Base-by-base conservation (phyloP, 1,140 invertebrate genomes). In the Tetragnatha versicolor region DNA sequence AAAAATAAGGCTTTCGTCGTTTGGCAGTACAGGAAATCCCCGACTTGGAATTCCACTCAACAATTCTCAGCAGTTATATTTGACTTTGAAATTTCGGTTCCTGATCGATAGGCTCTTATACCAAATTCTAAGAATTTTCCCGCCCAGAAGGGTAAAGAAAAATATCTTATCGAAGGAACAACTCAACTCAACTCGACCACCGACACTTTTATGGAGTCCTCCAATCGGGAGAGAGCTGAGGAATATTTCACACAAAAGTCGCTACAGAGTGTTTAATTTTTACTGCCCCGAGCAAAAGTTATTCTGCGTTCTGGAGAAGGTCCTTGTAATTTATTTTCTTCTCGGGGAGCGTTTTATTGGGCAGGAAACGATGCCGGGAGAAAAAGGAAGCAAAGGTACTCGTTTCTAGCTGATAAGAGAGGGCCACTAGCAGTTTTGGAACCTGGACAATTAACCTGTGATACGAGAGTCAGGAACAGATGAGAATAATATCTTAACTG, bases 31-130 rank as follows among this genome's bases (percentile, higher is more conserved):
- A 17, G 6, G 33, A 20, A 61, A 61, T 61, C 37, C 42, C 42
- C 14, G 49, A 7, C 25, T 1, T 3, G 3, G 12, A 27, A 63
- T 0, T 6, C 25, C 33, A 45, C n/a, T 27, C 9, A 45, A 45
- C n/a, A 10, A 9, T 31, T 33, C 63, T 29, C 39, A n/a, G 17
- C 12, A 55, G 29, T 14, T 5, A 14, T 66, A 66, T 49, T 66
- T 66, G 63, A 66, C 39, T 49, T 66, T 66, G 63, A 47, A 66
- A 66, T 66, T 66, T 25, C 63, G n/a, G 49, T n/a, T 51, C 25
- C 49, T 47, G 37, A 47, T 66, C 39, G 25, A 49, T 47, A n/a
- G 37, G 63, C 63, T 49, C 49, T 47, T 9, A 47, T 66, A 39
- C 39, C 25, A 49, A 49, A 42, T 47, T 47, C 39, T 17, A 66